Conservation (phyloP, 2,888 invertebrate genomes). For the Thera britannica region DNA sequence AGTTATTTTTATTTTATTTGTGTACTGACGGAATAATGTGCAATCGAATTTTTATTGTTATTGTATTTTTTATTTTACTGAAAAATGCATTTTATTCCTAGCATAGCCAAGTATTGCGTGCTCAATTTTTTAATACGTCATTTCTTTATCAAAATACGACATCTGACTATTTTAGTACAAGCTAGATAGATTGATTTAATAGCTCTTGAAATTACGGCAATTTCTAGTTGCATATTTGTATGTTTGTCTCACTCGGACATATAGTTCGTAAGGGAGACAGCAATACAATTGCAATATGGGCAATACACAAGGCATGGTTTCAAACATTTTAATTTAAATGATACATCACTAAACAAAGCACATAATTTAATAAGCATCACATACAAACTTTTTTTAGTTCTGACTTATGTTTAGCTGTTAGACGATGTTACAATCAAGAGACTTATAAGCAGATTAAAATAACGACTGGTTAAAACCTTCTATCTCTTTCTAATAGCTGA, state of each 20-base stretch:
- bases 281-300: neutral
- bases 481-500: neutral
- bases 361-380: slow-evolving; percentile 24
- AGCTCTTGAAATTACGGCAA: neutral
- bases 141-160: neutral
- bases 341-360: slow-evolving; percentile 11
- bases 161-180: slow-evolving; percentile 4
- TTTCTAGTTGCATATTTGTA: neutral
- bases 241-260: neutral
- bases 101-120: slow-evolving; percentile 56
- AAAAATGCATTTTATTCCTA: slow-evolving; percentile 55
- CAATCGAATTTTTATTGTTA: slow-evolving; percentile 12
- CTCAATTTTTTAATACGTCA: slow-evolving; percentile 55
- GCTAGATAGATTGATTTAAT: neutral
- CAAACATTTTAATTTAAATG: neutral
- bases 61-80: slow-evolving; percentile 13
- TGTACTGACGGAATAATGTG: slow-evolving; percentile 17
- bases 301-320: neutral
- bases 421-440: slow-evolving; percentile 41
- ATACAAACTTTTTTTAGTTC: slow-evolving; percentile 48
- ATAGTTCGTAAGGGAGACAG: neutral
- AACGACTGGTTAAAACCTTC: neutral
- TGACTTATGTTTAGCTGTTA: slow-evolving; percentile 48
- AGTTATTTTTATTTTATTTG: neutral
- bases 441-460: neutral